These are phyloP conservation scores for Danaus melanippus DNA, from an alignment of 1,140 invertebrate species.

Conservation along the genomic window DNA sequence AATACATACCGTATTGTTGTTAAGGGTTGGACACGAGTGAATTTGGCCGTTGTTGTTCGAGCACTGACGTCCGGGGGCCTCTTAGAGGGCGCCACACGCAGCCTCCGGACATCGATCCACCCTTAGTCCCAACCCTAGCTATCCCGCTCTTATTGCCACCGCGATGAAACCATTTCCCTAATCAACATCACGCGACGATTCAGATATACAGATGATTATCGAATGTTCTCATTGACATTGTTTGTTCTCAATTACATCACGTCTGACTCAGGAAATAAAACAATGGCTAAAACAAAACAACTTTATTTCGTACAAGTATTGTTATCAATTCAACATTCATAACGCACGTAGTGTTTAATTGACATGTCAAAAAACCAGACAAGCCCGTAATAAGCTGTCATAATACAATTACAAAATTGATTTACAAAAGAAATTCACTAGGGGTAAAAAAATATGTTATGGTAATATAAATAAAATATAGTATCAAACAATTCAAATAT, in stretches of 20 bases:
- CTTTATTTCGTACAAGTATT: constrained; percentile 38
- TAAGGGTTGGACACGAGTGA: too few relatives aligned
- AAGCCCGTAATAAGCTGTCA: constrained; percentile 8
- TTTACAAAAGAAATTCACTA: too few relatives aligned
- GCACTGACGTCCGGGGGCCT: constrained; percentile 16
- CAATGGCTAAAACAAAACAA: constrained; percentile 40
- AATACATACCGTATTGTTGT: too few relatives aligned
- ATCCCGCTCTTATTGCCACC: constrained; percentile 16
- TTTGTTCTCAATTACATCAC: constrained; percentile 5
- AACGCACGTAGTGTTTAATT: constrained; percentile 19
- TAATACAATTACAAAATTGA: too few relatives aligned
- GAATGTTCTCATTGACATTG: too few relatives aligned
- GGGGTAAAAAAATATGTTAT: too few relatives aligned
- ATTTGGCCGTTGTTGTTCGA: too few relatives aligned
- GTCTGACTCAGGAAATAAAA: constrained; percentile 12
- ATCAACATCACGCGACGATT: too few relatives aligned
- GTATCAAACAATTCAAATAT: constrained; percentile 20
- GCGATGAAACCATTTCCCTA: constrained; percentile 15
- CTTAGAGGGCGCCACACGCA: constrained; percentile 32
- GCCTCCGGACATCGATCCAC: constrained; percentile 55
- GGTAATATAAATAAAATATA: too few relatives aligned
- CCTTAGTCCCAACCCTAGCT: constrained; percentile 25
- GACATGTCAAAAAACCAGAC: constrained; percentile 2
- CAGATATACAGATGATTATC: too few relatives aligned
- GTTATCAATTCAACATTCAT: constrained; percentile 21